Conservation (phyloP, 2,113 vertebrate genomes). For the Nothocercus julius region DNA sequence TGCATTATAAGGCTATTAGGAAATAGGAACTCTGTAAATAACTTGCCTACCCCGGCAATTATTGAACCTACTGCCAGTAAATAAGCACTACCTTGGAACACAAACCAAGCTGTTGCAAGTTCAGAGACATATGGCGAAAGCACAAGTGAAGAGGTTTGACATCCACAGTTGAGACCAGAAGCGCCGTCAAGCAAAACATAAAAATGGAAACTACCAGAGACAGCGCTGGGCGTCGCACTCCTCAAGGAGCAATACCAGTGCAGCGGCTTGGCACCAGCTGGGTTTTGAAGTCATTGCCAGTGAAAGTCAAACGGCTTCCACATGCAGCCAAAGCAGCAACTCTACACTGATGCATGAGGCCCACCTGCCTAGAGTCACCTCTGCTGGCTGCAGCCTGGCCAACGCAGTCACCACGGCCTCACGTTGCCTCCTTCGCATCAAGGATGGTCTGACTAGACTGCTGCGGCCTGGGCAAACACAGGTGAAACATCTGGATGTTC, state of each 20-base stretch:
- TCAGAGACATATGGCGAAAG: conserved; percentile 10
- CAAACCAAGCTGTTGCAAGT: conserved; percentile 20
- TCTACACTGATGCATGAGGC: not conserved
- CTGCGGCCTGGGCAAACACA: not conserved
- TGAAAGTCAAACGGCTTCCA: not conserved
- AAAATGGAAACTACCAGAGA: not conserved
- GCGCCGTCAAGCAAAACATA: rapidly evolving
- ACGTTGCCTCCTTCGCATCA: not conserved
- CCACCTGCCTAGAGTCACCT: not conserved
- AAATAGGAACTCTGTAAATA: conserved; percentile 63
- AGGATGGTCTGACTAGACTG: not conserved
- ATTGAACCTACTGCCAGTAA: conserved; percentile 48
- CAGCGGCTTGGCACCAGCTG: not conserved
- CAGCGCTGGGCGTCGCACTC: rapidly evolving
- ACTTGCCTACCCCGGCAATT: conserved; percentile 10
- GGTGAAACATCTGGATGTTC: rapidly evolving
- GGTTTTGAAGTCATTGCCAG: not conserved
- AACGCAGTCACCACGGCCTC: not conserved
- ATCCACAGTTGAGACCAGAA: conserved; percentile 3
- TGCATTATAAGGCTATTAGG: conserved; percentile 61
- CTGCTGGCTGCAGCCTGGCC: not conserved
- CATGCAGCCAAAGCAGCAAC: not conserved
- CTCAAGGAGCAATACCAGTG: not conserved
- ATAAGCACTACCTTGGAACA: conserved; percentile 54
- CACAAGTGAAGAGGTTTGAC: not conserved